Percentiles rank a stretch among this genome's conserved stretches.
These are phyloP conservation scores for Forficula auricularia DNA, from an alignment of 1,140 invertebrate genomes.

Conservation along the genomic window DNA sequence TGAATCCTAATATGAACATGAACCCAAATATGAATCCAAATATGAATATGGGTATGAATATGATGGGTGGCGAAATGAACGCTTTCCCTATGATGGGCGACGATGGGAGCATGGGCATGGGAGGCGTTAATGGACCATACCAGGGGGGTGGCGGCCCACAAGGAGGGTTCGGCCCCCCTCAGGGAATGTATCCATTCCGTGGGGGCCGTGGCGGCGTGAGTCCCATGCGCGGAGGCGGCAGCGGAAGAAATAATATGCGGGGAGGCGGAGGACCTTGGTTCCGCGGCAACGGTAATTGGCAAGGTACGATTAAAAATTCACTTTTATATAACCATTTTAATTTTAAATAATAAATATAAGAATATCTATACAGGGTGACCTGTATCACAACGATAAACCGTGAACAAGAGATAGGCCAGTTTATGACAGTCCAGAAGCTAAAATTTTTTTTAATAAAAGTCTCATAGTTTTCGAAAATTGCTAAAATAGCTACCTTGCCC, in stretches of 20 bases:
- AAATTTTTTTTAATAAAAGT: too few relatives aligned
- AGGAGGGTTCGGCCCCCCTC: slow-evolving; percentile 22
- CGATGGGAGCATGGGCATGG: slow-evolving; percentile 14
- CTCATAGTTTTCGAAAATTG: too few relatives aligned
- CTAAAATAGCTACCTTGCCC: too few relatives aligned
- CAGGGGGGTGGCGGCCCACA: slow-evolving; percentile 26
- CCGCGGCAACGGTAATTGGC: slow-evolving; percentile 1
- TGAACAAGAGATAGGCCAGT: too few relatives aligned
- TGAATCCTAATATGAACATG: too few relatives aligned
- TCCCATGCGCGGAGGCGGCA: slow-evolving; percentile 24
- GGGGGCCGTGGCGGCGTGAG: slow-evolving; percentile 27
- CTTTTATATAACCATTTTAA: too few relatives aligned
- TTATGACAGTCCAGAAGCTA: too few relatives aligned
- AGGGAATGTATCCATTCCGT: slow-evolving; percentile 28
- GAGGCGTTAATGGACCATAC: slow-evolving; percentile 13
- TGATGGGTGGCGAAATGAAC: slow-evolving; percentile 22
- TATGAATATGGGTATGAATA: slow-evolving; percentile 8
- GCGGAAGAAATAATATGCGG: slow-evolving; percentile 28
- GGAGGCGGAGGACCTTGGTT: slow-evolving; percentile 13
- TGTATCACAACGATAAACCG: too few relatives aligned
- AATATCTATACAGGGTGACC: too few relatives aligned
- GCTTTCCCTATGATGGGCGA: slow-evolving; percentile 26
- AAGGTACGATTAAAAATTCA: slow-evolving; percentile 1
- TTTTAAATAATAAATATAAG: too few relatives aligned
- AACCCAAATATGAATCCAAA: not conserved